These are phyloP conservation scores for Polydesmus complanatus DNA, from an alignment of 2,888 invertebrate species.

Conservation along the genomic window DNA sequence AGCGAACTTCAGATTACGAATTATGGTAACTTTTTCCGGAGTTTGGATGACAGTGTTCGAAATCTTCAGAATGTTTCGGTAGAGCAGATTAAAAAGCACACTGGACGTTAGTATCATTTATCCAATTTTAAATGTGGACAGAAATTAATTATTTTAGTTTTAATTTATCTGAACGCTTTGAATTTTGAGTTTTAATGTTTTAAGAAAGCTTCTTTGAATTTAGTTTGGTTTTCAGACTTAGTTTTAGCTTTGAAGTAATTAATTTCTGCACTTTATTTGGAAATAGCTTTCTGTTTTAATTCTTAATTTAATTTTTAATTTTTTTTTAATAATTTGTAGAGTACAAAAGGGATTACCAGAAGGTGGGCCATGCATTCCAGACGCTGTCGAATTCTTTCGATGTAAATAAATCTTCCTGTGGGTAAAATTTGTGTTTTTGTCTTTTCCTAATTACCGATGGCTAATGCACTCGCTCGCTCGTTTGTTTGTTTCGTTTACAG, in stretches of 20 bases:
- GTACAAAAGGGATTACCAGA: conserved; percentile 79
- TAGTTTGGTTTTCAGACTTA: background rate
- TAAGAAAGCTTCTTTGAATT: background rate
- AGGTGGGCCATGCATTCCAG: conserved; percentile 74
- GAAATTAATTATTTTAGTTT: background rate
- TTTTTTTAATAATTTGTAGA: conserved; percentile 44
- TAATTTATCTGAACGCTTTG: background rate
- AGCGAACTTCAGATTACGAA: conserved; percentile 69
- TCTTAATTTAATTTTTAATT: conserved; percentile 18
- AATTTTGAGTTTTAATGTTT: background rate
- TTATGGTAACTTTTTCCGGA: conserved; percentile 64
- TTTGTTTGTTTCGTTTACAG: background rate
- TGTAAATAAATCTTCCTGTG: conserved; percentile 47
- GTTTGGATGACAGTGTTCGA: conserved; percentile 77
- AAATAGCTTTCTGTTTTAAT: too few relatives aligned
- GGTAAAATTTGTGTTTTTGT: conserved; percentile 22
- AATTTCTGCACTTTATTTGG: background rate
- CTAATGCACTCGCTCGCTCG: background rate
- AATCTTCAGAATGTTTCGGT: conserved; percentile 61
- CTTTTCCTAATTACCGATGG: background rate
- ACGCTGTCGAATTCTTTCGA: conserved; percentile 70
- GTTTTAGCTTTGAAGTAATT: background rate
- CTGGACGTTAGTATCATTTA: conserved; percentile 41
- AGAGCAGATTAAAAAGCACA: conserved; percentile 76
- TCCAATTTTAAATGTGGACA: background rate